Conservation (phyloP, 2,888 invertebrate genomes). For the Sabatieria punctata region DNA sequence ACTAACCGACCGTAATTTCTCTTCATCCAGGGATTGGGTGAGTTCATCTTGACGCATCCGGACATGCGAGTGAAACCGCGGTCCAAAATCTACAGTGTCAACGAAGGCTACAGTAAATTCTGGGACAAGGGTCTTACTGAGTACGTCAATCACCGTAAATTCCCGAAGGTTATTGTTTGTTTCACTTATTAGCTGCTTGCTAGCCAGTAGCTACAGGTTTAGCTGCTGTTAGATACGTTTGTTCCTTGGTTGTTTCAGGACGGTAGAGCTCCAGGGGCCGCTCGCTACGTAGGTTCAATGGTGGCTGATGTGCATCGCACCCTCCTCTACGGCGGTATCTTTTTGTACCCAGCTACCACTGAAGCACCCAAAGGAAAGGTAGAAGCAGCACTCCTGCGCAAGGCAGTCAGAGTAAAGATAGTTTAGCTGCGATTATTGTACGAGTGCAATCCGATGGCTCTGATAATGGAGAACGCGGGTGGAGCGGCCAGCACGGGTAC, state of each 20-base stretch:
- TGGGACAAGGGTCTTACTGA: constrained; percentile 45
- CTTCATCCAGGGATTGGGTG: constrained; percentile 44
- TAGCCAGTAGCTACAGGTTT: no score
- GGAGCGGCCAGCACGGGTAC: constrained; percentile 57
- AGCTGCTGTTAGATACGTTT: no score
- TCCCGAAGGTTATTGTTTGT: no score
- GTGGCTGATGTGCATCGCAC: constrained; percentile 98
- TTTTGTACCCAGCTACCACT: constrained; percentile 86
- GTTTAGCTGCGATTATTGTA: constrained; percentile 72
- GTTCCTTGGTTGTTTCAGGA: no score
- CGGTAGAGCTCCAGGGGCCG: constrained; percentile 66
- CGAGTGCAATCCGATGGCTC: constrained; percentile 96
- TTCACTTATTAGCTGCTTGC: no score
- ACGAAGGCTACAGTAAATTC: constrained; percentile 47
- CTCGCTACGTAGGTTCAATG: constrained; percentile 98
- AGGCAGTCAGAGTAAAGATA: no score
- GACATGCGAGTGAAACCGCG: constrained; percentile 63
- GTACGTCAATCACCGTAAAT: constrained; percentile 41
- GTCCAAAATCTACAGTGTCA: constrained; percentile 69
- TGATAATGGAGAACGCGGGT: constrained; percentile 66
- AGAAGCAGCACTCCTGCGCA: no score
- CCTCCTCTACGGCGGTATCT: constrained; percentile 94
- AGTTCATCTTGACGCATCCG: constrained; percentile 59
- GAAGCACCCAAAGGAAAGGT: constrained; percentile 83
- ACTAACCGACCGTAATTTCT: no score